phyloP scores from a whole-genome alignment of 2,797 vertebrate genomes.

The Myotis myotis region DNA sequence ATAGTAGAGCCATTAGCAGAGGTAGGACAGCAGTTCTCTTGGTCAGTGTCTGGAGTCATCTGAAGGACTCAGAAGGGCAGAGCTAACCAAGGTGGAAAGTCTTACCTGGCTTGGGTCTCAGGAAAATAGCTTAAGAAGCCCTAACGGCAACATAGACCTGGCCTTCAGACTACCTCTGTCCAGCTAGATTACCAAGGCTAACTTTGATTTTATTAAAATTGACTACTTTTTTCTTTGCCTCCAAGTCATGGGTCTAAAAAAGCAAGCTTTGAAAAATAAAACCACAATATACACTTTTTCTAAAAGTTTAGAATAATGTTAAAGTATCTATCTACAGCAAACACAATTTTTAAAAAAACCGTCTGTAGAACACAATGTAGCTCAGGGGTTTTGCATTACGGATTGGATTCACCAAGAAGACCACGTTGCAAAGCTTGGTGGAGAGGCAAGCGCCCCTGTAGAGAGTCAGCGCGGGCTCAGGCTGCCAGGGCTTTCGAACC shows the following conservation, averaged over 20 bases:
- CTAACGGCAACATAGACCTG: neutral
- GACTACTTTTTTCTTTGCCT: neutral
- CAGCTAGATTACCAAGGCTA: neutral
- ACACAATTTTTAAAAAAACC: neutral
- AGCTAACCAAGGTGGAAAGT: neutral
- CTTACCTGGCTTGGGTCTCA: neutral
- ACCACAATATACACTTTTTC: neutral
- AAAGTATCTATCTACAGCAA: neutral
- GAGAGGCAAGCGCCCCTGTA: neutral
- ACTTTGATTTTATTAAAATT: neutral
- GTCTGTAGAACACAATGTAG: neutral
- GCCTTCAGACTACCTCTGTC: neutral
- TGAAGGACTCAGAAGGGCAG: neutral
- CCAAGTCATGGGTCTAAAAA: neutral
- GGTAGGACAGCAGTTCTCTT: neutral
- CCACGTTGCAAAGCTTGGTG: conserved; percentile 53
- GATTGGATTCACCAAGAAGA: conserved; percentile 68
- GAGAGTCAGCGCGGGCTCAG: neutral
- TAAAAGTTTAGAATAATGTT: conserved; percentile 7
- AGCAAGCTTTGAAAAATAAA: neutral
- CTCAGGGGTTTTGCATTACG: neutral
- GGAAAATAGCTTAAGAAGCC: neutral
- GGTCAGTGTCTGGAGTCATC: neutral
- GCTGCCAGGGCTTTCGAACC: neutral
- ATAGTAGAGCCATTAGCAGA: neutral